These are phyloP conservation scores for Papilio xuthus DNA, from an alignment of 1,140 invertebrate genomes.

Conservation along the genomic window DNA sequence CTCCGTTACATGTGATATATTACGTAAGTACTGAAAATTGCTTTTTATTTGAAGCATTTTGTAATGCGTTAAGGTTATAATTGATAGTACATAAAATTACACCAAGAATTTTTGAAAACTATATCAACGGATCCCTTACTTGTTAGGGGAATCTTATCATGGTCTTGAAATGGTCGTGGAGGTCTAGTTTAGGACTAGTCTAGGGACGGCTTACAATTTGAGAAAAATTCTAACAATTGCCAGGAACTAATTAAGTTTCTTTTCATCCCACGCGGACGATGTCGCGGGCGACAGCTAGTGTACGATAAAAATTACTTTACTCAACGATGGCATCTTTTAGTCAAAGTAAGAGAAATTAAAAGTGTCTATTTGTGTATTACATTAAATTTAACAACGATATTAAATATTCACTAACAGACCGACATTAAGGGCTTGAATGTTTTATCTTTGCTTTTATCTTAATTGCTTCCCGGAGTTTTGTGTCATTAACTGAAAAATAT, in stretches of 20 bases:
- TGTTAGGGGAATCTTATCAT: too few species aligned
- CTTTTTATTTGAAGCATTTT: background rate
- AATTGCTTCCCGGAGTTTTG: constrained; percentile 22
- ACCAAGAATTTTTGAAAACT: background rate
- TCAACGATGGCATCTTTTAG: background rate
- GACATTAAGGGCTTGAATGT: background rate
- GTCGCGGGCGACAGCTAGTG: too few species aligned
- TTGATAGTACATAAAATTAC: background rate
- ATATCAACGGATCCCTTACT: too few species aligned
- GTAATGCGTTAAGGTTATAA: background rate
- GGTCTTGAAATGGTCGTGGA: too few species aligned
- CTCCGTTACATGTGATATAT: constrained; percentile 9
- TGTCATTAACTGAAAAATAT: constrained; percentile 1
- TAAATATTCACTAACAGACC: constrained; percentile 14
- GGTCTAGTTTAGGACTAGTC: too few species aligned
- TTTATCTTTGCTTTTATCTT: constrained; percentile 27
- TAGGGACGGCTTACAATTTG: too few species aligned
- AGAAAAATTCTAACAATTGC: too few species aligned
- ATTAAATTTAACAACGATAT: background rate
- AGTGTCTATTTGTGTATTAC: background rate
- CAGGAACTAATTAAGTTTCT: too few species aligned
- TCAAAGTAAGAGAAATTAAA: background rate
- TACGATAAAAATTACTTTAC: background rate
- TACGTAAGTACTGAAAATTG: constrained; percentile 17
- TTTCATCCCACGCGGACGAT: too few species aligned